A percentile compares a stretch with the other conserved stretches of the same genome.
Conservation (phyloP, 1,140 invertebrate species). For the Micrasema longulum region DNA sequence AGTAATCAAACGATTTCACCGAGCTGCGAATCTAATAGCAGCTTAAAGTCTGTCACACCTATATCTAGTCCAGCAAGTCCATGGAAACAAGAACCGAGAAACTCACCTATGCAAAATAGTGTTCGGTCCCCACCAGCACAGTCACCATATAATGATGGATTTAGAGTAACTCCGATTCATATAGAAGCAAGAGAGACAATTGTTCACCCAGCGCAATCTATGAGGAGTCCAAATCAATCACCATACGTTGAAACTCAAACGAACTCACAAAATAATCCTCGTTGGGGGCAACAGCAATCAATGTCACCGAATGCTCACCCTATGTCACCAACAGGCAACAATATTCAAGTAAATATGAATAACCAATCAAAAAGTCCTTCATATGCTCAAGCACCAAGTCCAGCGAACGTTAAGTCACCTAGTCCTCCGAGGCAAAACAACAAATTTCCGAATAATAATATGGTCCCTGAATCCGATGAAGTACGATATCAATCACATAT, state of each 20-base stretch:
- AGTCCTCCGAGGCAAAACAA: constrained; percentile 38
- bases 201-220: constrained; percentile 35
- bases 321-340: constrained; percentile 8
- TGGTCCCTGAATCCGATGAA: constrained; percentile 40
- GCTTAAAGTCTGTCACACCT: constrained; percentile 42
- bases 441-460: neutral
- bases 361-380: constrained; percentile 46
- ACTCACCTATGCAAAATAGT: constrained; percentile 36
- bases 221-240: constrained; percentile 2
- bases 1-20: constrained; percentile 53
- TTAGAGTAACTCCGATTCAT: constrained; percentile 38
- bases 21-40: constrained; percentile 37
- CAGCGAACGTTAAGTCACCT: constrained; percentile 7
- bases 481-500: constrained; percentile 64
- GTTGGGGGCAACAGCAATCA: constrained; percentile 56
- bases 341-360: constrained; percentile 56
- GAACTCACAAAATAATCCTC: constrained; percentile 42
- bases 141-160: constrained; percentile 37
- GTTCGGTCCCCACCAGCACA: constrained; percentile 8
- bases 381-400: constrained; percentile 30
- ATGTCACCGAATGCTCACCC: constrained; percentile 53
- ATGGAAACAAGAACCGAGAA: constrained; percentile 46
- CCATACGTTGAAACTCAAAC: constrained; percentile 38
- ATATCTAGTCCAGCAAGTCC: constrained; percentile 47
- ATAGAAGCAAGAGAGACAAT: constrained; percentile 36